phyloP scores from a whole-genome alignment of 2,797 vertebrate genomes.

The Salmo trutta region DNA sequence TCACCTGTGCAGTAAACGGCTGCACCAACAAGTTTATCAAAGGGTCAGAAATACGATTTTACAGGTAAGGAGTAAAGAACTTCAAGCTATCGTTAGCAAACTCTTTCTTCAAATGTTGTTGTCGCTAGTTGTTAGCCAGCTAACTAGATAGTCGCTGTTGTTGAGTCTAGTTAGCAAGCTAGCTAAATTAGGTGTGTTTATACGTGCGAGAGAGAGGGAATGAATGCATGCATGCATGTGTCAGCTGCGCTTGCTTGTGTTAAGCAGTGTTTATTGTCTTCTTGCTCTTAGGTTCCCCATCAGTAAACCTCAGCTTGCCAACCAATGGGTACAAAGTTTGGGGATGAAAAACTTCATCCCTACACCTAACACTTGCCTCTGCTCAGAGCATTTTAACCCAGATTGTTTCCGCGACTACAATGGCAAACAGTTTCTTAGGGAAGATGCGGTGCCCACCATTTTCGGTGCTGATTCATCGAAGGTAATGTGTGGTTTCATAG shows the following conservation, averaged over 20 bases:
- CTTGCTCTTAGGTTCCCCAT: conserved; percentile 74
- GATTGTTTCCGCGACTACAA: conserved; percentile 84
- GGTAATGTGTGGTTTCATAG: conserved; percentile 45
- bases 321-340: conserved; percentile 80
- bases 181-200: background rate
- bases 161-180: background rate
- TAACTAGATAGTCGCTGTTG: too few relatives aligned
- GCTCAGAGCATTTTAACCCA: conserved; percentile 77
- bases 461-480: conserved; percentile 70
- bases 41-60: conserved; percentile 81
- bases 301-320: conserved; percentile 77
- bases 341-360: conserved; percentile 79
- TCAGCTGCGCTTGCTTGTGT: background rate
- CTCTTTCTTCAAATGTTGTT: background rate
- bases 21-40: conserved; percentile 81
- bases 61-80: conserved; percentile 66
- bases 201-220: background rate
- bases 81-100: background rate
- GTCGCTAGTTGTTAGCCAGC: too few relatives aligned
- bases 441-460: conserved; percentile 80
- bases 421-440: conserved; percentile 80
- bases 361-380: conserved; percentile 79
- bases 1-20: conserved; percentile 75
- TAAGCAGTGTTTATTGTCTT: background rate
- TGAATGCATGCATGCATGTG: background rate